These are phyloP conservation scores for Notarius lentiginosus DNA, from an alignment of 2,113 vertebrate genomes.

Conservation along the genomic window DNA sequence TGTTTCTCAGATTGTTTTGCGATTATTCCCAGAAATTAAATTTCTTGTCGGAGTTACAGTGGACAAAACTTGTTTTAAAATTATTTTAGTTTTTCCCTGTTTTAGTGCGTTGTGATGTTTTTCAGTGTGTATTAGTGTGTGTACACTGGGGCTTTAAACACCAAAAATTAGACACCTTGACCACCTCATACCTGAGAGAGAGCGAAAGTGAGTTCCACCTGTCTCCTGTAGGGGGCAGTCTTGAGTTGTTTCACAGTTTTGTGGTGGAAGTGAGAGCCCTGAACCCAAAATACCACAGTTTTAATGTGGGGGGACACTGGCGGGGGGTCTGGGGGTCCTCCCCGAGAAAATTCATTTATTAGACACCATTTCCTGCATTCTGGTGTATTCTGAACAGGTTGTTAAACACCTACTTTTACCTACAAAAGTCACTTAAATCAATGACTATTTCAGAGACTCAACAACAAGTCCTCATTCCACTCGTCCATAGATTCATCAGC, in stretches of 20 bases:
- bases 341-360: too few relatives aligned
- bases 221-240: conserved; percentile 83
- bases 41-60: neutral
- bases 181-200: conserved; percentile 74
- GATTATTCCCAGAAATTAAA: neutral
- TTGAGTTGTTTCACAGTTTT: conserved; percentile 70
- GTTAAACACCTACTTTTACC: too few relatives aligned
- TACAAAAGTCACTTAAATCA: too few relatives aligned
- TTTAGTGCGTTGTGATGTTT: neutral
- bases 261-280: conserved; percentile 70
- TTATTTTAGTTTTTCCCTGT: neutral
- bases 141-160: neutral
- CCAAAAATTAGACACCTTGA: conserved; percentile 59
- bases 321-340: too few relatives aligned
- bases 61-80: neutral
- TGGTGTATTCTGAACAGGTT: too few relatives aligned
- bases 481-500: too few relatives aligned
- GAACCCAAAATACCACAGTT: conserved; percentile 65
- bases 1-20: neutral
- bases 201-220: conserved; percentile 79
- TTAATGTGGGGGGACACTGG: too few relatives aligned
- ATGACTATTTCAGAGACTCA: too few relatives aligned
- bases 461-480: too few relatives aligned
- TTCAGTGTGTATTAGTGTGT: neutral
- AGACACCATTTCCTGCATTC: too few relatives aligned